Evolutionary conservation across 53 echinoderm and acorn worm genomes (phyloP).

Genomic region (Zoroaster sp.): DNA sequence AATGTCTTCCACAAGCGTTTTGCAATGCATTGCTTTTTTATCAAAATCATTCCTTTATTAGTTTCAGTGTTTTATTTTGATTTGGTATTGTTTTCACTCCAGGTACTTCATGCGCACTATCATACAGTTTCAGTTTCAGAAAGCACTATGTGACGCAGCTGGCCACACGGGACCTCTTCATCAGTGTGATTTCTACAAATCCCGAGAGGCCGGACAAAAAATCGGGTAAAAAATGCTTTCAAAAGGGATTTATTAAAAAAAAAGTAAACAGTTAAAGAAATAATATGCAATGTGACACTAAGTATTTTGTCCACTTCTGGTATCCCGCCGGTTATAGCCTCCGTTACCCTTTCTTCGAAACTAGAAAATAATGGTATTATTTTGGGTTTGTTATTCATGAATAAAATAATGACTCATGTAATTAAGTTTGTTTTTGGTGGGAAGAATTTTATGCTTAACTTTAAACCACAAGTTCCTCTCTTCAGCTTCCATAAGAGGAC

Average conservation of each 20-base stretch:
- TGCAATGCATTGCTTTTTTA: neutral
- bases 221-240: conserved; percentile 47
- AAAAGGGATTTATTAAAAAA: too few species aligned
- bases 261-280: too few species aligned
- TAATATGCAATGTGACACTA: too few species aligned
- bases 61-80: too few species aligned
- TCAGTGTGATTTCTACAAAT: conserved; percentile 83
- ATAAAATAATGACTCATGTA: neutral
- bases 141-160: conserved; percentile 74
- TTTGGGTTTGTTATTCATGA: too few species aligned
- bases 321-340: too few species aligned
- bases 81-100: neutral
- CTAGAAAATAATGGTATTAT: too few species aligned
- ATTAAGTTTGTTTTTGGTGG: too few species aligned
- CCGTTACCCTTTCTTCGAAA: too few species aligned
- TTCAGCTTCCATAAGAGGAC: conserved; percentile 66
- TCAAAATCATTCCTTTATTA: neutral
- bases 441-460: neutral
- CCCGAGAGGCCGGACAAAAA: conserved; percentile 70
- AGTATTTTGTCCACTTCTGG: too few species aligned
- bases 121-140: conserved; percentile 89
- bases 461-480: neutral
- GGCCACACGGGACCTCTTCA: conserved; percentile 70
- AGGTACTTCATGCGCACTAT: conserved; percentile 84
- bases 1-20: neutral